Evolutionary conservation across 2,888 invertebrate genomes (phyloP), one percentile per base, ranked within the genome.

Genomic region (Mechanitis mazaeus): DNA sequence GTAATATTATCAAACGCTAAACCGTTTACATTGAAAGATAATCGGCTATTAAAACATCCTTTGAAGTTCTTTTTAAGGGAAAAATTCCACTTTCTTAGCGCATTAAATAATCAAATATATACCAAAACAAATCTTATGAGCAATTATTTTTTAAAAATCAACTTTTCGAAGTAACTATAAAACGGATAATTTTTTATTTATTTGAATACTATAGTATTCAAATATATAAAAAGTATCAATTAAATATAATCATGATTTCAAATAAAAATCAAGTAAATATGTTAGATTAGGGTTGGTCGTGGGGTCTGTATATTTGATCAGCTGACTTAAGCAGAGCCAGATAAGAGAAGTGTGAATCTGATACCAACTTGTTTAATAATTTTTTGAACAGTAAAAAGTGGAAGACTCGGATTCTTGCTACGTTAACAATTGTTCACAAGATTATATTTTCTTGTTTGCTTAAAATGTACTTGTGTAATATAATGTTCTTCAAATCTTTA

Each of bases 291-390:
- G 54, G 9, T 2, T 42, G 3, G 9, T 1, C 42, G 57, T 54
- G 47, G 55, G 55, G 57, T 47, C 47, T 61, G 61, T 59, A 66
- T 66, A 66, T 64, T 64, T 66, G 59, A 61, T 59, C 45, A 55
- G 59, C 58, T 56, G 56, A 60, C 62, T 66, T 59, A 56, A 42
- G 45, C 58, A 64, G 55, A 64, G 59, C 42, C 45, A 54, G 55
- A 66, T 60, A 61, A 66, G 64, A 63, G 66, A 66, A 61, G 66
- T 60, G 60, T 55, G 66, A 64, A 63, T 63, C 61, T 64, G 64
- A 67, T 67, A 64, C 58, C 62, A 35, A 54, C 28, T 47, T 50
- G 45, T 54, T 61, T 59, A 57, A 64, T 59, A 60, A 61, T 59
- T 47, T 58, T 61, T 59, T 60, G 56, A 64, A 56, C 45, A 62